Conservation (phyloP, 2,797 vertebrate species). For the Galaxias olidus region DNA sequence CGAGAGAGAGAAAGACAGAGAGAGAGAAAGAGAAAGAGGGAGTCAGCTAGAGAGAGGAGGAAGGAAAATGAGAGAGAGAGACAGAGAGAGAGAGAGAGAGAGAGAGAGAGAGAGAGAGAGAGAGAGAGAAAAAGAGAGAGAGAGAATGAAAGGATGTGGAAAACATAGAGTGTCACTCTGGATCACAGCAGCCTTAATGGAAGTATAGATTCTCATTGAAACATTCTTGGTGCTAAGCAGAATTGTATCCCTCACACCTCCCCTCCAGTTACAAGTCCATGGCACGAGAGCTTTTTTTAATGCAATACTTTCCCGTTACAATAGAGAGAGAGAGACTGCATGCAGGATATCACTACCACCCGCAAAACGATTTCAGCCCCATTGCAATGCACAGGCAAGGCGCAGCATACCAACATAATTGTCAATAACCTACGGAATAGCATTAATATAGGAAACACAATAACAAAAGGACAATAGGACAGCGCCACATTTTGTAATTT, state of each 20-base stretch:
- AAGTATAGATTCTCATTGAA: slow-evolving; percentile 52
- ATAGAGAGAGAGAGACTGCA: neutral
- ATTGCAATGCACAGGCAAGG: neutral
- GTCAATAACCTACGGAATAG: slow-evolving; percentile 19
- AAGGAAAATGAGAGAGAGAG: slow-evolving; percentile 2
- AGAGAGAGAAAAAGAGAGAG: neutral
- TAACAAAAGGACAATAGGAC: neutral
- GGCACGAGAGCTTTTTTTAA: slow-evolving; percentile 10
- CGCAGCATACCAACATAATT: slow-evolving; percentile 2
- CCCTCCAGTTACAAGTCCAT: slow-evolving; percentile 27
- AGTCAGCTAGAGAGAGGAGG: neutral
- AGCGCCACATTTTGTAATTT: too few relatives aligned
- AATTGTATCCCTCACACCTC: slow-evolving; percentile 58
- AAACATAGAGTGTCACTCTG: slow-evolving; percentile 31
- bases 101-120: neutral
- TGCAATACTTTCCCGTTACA: neutral
- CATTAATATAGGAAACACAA: slow-evolving; percentile 17
- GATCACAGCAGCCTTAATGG: slow-evolving; percentile 53
- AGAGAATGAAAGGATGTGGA: neutral
- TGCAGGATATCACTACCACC: slow-evolving; percentile 23
- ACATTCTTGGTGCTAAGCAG: slow-evolving; percentile 55
- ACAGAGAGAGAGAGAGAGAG: neutral
- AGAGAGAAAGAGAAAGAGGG: neutral
- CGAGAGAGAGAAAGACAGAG: neutral
- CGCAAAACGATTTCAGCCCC: slow-evolving; percentile 9